A percentile compares a stretch with the other conserved stretches of the same genome.
These are phyloP conservation scores for Calliopum simillimum DNA, from an alignment of 2,888 invertebrate species.

Conservation along the genomic window DNA sequence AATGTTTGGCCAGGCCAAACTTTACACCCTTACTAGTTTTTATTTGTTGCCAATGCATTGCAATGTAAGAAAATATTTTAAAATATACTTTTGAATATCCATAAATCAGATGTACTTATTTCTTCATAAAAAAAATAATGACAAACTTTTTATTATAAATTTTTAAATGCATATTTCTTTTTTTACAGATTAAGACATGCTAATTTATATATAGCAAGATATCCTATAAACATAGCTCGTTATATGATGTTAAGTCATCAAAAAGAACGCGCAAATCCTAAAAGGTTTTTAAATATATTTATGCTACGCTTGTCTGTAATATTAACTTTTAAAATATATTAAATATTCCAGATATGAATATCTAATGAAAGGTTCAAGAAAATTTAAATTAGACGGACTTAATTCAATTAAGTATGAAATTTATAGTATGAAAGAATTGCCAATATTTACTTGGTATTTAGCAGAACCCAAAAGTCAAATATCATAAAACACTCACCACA, in stretches of 20 bases:
- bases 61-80: too few species aligned
- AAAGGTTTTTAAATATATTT: slow-evolving; percentile 71
- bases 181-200: slow-evolving; percentile 75
- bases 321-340: neutral
- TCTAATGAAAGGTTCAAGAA: slow-evolving; percentile 84
- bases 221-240: slow-evolving; percentile 90
- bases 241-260: slow-evolving; percentile 97
- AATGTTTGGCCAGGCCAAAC: too few species aligned
- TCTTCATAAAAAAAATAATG: too few species aligned
- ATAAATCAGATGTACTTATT: too few species aligned
- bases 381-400: slow-evolving; percentile 87
- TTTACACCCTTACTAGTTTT: too few species aligned
- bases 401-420: slow-evolving; percentile 85
- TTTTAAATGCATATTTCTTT: slow-evolving; percentile 7
- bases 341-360: slow-evolving; percentile 79
- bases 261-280: slow-evolving; percentile 90
- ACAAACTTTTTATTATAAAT: too few species aligned
- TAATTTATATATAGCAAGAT: slow-evolving; percentile 90
- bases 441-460: slow-evolving; percentile 85
- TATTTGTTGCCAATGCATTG: too few species aligned
- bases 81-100: too few species aligned
- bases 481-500: too few species aligned
- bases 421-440: slow-evolving; percentile 75
- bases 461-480: slow-evolving; percentile 80
- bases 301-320: neutral